Evolutionary conservation across 2,113 vertebrate species (phyloP).

Genomic region (Cynocephalus volans): DNA sequence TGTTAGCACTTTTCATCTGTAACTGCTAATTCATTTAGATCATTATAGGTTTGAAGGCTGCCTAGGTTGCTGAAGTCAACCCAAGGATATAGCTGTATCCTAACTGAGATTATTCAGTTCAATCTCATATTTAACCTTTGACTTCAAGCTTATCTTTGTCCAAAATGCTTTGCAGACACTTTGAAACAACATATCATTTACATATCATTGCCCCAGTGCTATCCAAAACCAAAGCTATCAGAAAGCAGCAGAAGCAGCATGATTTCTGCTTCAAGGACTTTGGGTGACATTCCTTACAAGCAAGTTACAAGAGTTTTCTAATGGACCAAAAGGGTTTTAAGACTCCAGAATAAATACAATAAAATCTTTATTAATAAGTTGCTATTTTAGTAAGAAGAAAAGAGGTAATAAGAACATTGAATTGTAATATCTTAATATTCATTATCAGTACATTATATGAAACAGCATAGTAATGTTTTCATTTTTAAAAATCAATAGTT

Average conservation of each 20-base stretch:
- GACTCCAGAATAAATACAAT: neutral
- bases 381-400: neutral
- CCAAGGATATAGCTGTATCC: neutral
- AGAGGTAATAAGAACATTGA: neutral
- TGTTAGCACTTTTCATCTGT: neutral
- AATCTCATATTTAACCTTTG: conserved; percentile 71
- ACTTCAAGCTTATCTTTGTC: conserved; percentile 66
- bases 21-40: neutral
- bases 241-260: neutral
- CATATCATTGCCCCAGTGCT: neutral
- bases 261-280: neutral
- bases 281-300: neutral
- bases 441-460: neutral
- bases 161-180: conserved; percentile 57
- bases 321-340: neutral
- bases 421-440: neutral
- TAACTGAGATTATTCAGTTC: conserved; percentile 40
- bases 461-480: neutral
- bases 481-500: conserved; percentile 43
- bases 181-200: conserved; percentile 63
- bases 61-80: neutral
- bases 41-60: neutral
- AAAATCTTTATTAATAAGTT: conserved; percentile 14
- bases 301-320: neutral
- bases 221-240: neutral